Evolutionary conservation across 2,113 vertebrate genomes (phyloP), one percentile per base, ranked within the genome.

Genomic region (Smithornis capensis): DNA sequence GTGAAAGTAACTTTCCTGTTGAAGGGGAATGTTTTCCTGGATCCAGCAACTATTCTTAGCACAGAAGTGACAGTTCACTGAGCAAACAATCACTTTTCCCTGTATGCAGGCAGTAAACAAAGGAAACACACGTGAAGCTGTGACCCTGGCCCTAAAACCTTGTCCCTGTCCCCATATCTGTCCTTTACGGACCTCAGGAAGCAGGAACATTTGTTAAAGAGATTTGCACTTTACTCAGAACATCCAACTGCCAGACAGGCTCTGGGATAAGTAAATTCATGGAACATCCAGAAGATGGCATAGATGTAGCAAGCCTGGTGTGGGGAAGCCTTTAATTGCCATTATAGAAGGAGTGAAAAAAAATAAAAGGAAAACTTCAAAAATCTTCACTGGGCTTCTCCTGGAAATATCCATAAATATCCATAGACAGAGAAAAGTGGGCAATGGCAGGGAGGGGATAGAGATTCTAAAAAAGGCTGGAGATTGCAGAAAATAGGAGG

Each of bases 231-330:
- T 59, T 12, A 2, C 25, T 64, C 45, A 45, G 62, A 59, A 45
- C 15, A 23, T 15, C 24, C n/a, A 65, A 64, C 14, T 28, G 28
- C n/a, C 42, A 90, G 68, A 49, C 12, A 2, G 7, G 12, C 19
- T 60, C 7, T 10, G 64, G 38, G 15, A 45, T 45, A 15, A 69
- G 49, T 19, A 68, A 81, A 74, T 97, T 95, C 92, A 47, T 49
- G 2, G 18, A 92, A 77, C 47, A 40, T 53, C 96, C 97, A 97
- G 97, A 70, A 97, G 97, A 90, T 97, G 96, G 97, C 94, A 68
- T 10, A 87, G 60, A 83, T 42, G 90, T 13, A 74, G 75, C 79
- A 69, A 92, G 83, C 19, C 84, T 90, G 47, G 23, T 12, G 63
- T 29, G 68, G 49, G 62, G 19, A 94, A 88, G 42, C 18, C 28